Evolutionary conservation across 2,113 vertebrate species (phyloP), one percentile per base, ranked within the genome.

Genomic region (Xiphorhynchus elegans): DNA sequence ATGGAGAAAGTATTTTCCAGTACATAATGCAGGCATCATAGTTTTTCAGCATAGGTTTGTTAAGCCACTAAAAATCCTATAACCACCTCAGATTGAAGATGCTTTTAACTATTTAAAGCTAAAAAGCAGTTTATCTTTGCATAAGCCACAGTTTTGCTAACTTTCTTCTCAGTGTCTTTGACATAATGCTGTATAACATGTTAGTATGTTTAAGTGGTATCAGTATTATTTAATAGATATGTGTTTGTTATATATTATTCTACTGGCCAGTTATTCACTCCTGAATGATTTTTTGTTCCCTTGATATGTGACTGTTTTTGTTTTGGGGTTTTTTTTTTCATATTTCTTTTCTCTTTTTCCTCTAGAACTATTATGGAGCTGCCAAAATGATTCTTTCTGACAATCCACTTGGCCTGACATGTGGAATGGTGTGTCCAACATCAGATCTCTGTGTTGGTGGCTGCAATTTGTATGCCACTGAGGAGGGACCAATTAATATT

Each of bases 401-500:
- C 97, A 99, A 99, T 93, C 99, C 99, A 2, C 98, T 99, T 87
- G 99, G 99, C 69, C 87, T 99, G 93, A 99, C 98, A 9, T 99
- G 99, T 5, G 99, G 99, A 81, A 99, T 99, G 99, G 99, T 99
- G n/a, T 99, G 99, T 93, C 99, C 99, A 79, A 99, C 98, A 26
- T 99, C 99, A 11, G 99, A 99, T 90, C 98, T 99, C 76, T 99
- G 99, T 88, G 99, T 99, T 70, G 98, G 98, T 84, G 98, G 98
- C 88, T 99, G 98, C 95, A 98, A 99, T 95, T 97, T 99, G 68
- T 98, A 98, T 60, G 99, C 99, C 21, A 97, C 98, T 23, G 99
- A 99, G 91, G 98, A 99, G 90, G 99, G 99, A 70, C 98, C 99
- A 23, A 99, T 99, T 93, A 99, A 99, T 96, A 99, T 99, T 44